phyloP scores from a whole-genome alignment of 1,140 invertebrate genomes.

The Papilio helenus region DNA sequence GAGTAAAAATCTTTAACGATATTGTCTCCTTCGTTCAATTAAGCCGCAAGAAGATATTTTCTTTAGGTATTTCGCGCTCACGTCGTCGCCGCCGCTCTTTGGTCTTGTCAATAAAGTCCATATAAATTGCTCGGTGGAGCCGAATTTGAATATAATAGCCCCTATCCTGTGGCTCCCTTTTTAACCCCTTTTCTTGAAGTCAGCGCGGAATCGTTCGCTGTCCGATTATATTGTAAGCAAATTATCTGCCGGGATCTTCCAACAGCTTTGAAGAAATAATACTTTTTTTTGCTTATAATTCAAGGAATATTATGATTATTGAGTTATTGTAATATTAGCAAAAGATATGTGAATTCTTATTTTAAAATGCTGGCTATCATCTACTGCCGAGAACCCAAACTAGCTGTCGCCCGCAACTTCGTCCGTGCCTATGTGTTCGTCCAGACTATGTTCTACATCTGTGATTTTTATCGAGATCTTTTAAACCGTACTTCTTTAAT shows the following conservation, averaged over 20 bases:
- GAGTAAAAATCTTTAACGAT: slow-evolving; percentile 71
- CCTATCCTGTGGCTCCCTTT: slow-evolving; percentile 67
- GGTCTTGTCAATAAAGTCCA: slow-evolving; percentile 80
- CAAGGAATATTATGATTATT: slow-evolving; percentile 49
- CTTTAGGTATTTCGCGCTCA: slow-evolving; percentile 69
- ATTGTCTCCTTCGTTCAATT: slow-evolving; percentile 74
- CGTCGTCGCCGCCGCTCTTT: slow-evolving; percentile 53
- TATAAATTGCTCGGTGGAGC: slow-evolving; percentile 78
- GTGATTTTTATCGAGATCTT: no score
- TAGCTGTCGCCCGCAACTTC: no score
- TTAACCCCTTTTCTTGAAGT: slow-evolving; percentile 71
- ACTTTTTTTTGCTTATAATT: slow-evolving; percentile 52
- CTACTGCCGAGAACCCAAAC: no score
- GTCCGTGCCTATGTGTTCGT: no score
- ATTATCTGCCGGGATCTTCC: slow-evolving; percentile 78
- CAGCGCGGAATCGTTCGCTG: slow-evolving; percentile 68
- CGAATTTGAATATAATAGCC: slow-evolving; percentile 82
- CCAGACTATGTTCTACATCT: no score
- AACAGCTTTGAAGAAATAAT: slow-evolving; percentile 57
- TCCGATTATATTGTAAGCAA: slow-evolving; percentile 82
- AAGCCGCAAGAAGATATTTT: slow-evolving; percentile 70
- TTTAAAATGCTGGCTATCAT: no score
- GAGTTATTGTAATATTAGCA: slow-evolving; percentile 25
- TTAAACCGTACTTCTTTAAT: no score
- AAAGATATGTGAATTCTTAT: no score